Evolutionary conservation across 2,113 vertebrate genomes (phyloP).

Genomic region (Pelvicachromis taeniatus): DNA sequence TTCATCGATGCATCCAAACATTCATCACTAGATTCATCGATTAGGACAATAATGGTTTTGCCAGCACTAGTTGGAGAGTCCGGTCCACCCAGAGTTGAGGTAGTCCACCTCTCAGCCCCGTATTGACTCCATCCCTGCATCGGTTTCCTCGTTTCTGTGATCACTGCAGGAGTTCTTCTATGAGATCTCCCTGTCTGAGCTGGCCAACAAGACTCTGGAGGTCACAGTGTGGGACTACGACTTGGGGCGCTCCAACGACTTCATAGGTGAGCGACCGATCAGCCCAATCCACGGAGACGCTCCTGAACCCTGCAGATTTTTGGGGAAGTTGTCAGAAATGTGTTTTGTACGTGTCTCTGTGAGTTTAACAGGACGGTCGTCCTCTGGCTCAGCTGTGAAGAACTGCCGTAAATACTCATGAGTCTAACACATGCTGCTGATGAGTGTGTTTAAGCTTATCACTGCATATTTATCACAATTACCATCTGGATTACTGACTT

Average conservation of each 20-base stretch:
- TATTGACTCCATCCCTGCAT: background rate
- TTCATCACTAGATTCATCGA: too few species aligned
- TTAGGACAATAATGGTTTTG: too few species aligned
- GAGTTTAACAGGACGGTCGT: background rate
- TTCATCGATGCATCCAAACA: too few species aligned
- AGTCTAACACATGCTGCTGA: background rate
- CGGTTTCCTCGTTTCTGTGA: background rate
- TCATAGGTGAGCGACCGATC: conserved; percentile 78
- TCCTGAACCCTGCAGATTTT: background rate
- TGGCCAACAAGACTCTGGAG: conserved; percentile 80
- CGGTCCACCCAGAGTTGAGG: background rate
- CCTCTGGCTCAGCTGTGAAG: background rate
- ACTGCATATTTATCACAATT: background rate
- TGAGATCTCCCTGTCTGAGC: conserved; percentile 76
- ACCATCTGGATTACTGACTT: background rate
- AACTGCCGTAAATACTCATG: background rate
- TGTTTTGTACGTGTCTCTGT: background rate
- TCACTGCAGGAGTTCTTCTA: conserved; percentile 82
- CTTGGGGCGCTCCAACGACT: conserved; percentile 84
- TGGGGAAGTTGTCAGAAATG: background rate
- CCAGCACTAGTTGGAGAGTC: background rate
- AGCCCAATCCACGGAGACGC: accelerated
- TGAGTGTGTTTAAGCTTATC: background rate
- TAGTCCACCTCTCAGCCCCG: accelerated
- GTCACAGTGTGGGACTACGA: conserved; percentile 88